phyloP scores from a whole-genome alignment of 2,113 vertebrate species.

The Pseudonaja textilis region DNA sequence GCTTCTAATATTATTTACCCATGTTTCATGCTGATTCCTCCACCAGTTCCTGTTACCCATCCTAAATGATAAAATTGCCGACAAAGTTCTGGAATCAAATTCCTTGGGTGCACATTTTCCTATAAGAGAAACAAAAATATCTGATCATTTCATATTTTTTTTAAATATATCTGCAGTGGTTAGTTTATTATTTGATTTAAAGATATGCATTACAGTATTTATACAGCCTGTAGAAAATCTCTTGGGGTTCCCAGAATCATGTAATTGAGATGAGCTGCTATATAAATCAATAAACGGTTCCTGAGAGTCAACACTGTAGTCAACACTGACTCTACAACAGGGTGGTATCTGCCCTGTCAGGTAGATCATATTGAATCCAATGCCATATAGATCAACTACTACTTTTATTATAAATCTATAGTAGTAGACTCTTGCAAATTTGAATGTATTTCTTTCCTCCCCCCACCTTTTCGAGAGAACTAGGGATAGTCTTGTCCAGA shows the following conservation, averaged over 20 bases:
- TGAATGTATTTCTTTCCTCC: background rate
- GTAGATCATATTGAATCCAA: background rate
- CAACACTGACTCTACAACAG: background rate
- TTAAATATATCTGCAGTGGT: background rate
- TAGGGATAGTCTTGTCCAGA: background rate
- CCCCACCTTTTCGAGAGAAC: background rate
- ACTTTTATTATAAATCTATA: background rate
- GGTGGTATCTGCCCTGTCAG: background rate
- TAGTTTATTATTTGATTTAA: background rate
- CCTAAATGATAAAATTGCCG: conserved; percentile 90
- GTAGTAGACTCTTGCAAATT: background rate
- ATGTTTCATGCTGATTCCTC: conserved; percentile 88
- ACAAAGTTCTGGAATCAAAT: conserved; percentile 92
- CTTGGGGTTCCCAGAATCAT: background rate
- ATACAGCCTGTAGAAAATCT: background rate
- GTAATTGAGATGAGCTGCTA: background rate
- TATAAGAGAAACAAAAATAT: conserved; percentile 56
- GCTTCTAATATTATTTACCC: conserved; percentile 75
- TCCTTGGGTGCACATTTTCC: conserved; percentile 85
- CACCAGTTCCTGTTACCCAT: conserved; percentile 95
- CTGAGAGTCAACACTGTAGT: background rate
- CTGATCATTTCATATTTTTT: background rate
- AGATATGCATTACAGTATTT: background rate
- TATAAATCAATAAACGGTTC: background rate
- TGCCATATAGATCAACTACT: background rate